These are phyloP conservation scores for Parauchenoglanis ngamensis DNA, from an alignment of 2,797 vertebrate genomes.

Conservation along the genomic window DNA sequence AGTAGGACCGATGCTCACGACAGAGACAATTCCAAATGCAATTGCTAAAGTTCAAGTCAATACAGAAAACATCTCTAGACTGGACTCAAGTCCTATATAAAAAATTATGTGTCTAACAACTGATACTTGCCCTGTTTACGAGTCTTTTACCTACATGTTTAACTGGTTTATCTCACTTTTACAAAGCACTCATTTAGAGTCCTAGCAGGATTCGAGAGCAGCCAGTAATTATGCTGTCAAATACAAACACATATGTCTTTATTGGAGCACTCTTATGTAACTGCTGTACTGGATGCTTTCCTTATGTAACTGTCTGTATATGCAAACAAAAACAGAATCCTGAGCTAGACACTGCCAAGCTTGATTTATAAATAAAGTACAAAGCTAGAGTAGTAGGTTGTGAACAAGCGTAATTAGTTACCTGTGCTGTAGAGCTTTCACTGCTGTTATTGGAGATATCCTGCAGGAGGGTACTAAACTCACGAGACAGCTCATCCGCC, in stretches of 20 bases:
- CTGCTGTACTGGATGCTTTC: too few relatives aligned
- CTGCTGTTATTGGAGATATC: conserved; percentile 62
- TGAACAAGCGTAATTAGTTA: conserved; percentile 28
- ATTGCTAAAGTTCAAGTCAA: not conserved
- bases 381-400: not conserved
- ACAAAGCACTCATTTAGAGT: not conserved
- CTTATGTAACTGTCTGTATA: not conserved
- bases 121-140: not conserved
- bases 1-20: not conserved
- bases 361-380: not conserved
- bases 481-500: conserved; percentile 85
- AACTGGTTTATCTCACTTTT: not conserved
- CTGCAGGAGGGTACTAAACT: conserved; percentile 80
- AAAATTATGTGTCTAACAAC: not conserved
- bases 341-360: not conserved
- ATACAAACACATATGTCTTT: not conserved
- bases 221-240: not conserved
- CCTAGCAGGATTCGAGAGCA: not conserved
- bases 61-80: not conserved
- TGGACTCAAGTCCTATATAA: not conserved
- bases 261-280: not conserved
- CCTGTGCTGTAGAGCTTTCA: conserved; percentile 51
- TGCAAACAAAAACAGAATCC: not conserved
- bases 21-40: too few relatives aligned
- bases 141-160: not conserved